A percentile compares a stretch with the other conserved stretches of the same genome.
Evolutionary conservation across 2,113 vertebrate genomes (phyloP).

Genomic region (Gymnobelideus leadbeateri): DNA sequence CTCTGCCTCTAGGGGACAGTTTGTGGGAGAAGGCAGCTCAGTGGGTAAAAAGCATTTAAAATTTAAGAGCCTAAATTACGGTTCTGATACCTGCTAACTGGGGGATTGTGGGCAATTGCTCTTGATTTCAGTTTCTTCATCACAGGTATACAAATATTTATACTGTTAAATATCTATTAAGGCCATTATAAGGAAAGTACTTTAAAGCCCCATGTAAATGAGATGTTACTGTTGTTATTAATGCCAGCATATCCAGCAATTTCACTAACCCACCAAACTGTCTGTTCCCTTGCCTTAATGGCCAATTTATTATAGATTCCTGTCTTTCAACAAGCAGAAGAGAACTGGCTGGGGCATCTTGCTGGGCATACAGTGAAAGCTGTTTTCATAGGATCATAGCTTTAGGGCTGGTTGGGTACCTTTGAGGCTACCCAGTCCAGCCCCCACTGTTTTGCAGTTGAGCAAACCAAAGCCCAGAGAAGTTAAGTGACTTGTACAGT

Average conservation of each 20-base stretch:
- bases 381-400: not conserved
- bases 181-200: not conserved
- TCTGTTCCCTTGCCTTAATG: not conserved
- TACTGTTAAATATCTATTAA: not conserved
- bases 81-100: not conserved
- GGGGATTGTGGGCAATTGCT: not conserved
- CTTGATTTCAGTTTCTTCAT: not conserved
- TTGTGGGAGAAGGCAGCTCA: not conserved
- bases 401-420: not conserved
- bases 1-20: not conserved
- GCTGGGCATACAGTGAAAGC: not conserved
- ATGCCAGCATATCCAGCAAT: not conserved
- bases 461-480: not conserved
- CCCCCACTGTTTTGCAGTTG: not conserved
- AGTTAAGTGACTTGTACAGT: not conserved
- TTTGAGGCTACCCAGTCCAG: not conserved
- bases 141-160: not conserved
- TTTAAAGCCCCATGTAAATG: not conserved
- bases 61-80: not conserved
- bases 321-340: not conserved
- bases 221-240: not conserved
- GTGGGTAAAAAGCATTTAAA: not conserved
- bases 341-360: not conserved
- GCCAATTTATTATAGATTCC: not conserved
- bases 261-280: not conserved